Evolutionary conservation across 1,140 invertebrate species (phyloP), one percentile per base, ranked within the genome.

Genomic region (Zaprionus nigranus): DNA sequence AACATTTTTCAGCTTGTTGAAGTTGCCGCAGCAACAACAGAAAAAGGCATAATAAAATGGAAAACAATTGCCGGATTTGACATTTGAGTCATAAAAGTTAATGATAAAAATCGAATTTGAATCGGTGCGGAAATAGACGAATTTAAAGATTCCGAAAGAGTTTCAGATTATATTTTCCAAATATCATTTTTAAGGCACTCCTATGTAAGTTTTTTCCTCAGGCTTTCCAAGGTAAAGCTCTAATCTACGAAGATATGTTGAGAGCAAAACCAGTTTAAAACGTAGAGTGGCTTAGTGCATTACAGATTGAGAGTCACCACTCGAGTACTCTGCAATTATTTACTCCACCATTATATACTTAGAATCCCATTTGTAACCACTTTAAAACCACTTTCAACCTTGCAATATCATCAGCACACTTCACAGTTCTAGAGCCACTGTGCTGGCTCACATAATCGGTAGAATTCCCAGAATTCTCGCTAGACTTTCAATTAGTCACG

Each of bases 401-500:
- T 12, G 11, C 26, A n/a, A 54, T 36, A 3, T 43, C 26, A 49
- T 22, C 38, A 15, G 38, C 7, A 7, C 26, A 30, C 22, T 11
- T 40, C 49, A 69, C 77, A 80, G 79, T 87, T 86, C 74, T 38
- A 65, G 28, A 78, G 61, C 26, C 60, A 72, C 57, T 83, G 83
- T 5, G 17, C 9, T n/a, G 22, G 43, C 61, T 56, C 30, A 58
- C 57, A 68, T 66, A 49, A 57, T 66, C 76, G 58, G 56, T 9
- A 46, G 40, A 36, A 63, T 66, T 78, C 75, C 9, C 30, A 56
- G 84, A 83, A 81, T 70, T 79, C 79, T 85, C 70, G 69, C 73
- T 85, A 90, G 85, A 85, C 81, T 90, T 82, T 90, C 85, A 90
- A 90, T 90, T 90, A 90, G 85, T 90, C 85, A 90, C 85, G 85